These are phyloP conservation scores for Subacronicta megacephala DNA, from an alignment of 2,888 invertebrate genomes.

Conservation along the genomic window DNA sequence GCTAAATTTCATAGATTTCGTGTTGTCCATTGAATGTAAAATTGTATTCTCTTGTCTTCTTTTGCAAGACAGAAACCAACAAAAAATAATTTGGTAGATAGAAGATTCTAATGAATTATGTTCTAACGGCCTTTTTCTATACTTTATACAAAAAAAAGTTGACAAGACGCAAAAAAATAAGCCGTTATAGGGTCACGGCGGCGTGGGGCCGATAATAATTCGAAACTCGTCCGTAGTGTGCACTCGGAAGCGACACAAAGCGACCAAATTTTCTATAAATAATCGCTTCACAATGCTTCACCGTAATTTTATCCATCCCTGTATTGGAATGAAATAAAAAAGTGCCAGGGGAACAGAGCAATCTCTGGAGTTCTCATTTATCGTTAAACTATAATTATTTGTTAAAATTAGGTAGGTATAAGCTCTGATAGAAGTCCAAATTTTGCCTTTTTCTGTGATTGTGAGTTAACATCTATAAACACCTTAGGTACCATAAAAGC, in stretches of 20 bases:
- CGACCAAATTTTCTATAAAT: constrained; percentile 88
- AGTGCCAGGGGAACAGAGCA: constrained; percentile 66
- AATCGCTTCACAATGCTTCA: constrained; percentile 85
- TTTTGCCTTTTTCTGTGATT: too few species aligned
- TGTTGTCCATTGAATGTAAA: not conserved
- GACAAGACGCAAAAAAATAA: constrained; percentile 60
- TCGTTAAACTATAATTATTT: constrained; percentile 21
- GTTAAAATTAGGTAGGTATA: too few species aligned
- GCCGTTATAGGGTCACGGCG: constrained; percentile 74
- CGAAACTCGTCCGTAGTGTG: constrained; percentile 71
- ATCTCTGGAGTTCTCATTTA: constrained; percentile 67
- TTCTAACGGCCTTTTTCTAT: constrained; percentile 68
- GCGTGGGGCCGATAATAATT: constrained; percentile 71
- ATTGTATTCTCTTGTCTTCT: not conserved
- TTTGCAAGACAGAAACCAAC: too few species aligned
- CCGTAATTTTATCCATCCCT: constrained; percentile 87
- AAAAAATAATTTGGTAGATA: too few species aligned
- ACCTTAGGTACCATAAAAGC: too few species aligned
- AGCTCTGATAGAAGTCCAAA: not conserved
- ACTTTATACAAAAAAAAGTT: constrained; percentile 53
- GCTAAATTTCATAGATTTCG: not conserved
- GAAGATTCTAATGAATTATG: not conserved
- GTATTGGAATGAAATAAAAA: constrained; percentile 86
- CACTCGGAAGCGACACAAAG: constrained; percentile 84
- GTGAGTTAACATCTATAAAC: too few species aligned